phyloP scores from a whole-genome alignment of 2,113 vertebrate genomes.

The Corvus moneduloides region DNA sequence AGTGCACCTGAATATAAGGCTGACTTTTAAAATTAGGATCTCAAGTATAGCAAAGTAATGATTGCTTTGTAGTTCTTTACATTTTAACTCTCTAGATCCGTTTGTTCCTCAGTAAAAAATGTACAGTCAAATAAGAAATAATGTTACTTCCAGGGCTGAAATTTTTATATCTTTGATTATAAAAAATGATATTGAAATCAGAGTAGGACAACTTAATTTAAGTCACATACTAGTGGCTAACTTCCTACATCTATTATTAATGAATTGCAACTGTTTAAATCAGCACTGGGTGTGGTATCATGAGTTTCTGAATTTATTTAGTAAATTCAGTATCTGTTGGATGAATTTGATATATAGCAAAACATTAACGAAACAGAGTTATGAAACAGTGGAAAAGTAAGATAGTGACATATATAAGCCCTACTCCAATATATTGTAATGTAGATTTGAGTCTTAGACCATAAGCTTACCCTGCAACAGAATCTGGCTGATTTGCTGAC shows the following conservation, averaged over 20 bases:
- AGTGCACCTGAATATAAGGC: not conserved
- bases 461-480: not conserved
- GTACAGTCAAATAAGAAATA: not conserved
- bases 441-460: not conserved
- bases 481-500: not conserved
- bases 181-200: not conserved
- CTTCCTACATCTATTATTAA: not conserved
- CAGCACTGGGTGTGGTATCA: not conserved
- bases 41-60: not conserved
- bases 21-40: not conserved
- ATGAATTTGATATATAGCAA: not conserved
- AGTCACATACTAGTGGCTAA: not conserved
- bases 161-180: not conserved
- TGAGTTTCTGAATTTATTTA: not conserved
- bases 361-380: not conserved
- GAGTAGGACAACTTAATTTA: not conserved
- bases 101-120: not conserved
- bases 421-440: not conserved
- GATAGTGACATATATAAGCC: not conserved
- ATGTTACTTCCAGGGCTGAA: not conserved
- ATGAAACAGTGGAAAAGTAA: not conserved
- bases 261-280: not conserved
- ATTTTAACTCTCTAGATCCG: not conserved
- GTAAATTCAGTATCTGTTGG: not conserved
- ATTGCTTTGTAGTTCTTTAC: not conserved